Evolutionary conservation across 2,888 invertebrate species (phyloP), one percentile per base, ranked within the genome.

Genomic region (Fabriciana adippe): DNA sequence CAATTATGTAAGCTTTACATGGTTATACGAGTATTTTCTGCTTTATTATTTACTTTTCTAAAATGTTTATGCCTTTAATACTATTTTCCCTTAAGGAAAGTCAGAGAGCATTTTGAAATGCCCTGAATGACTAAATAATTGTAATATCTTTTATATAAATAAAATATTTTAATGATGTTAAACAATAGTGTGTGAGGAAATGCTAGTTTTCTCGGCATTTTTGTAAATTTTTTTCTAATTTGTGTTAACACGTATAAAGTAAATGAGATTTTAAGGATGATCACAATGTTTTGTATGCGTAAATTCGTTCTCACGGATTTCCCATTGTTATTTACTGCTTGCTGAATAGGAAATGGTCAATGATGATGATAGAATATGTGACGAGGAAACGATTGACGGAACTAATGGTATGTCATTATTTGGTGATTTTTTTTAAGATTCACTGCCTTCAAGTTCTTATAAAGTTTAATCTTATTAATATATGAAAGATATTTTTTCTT

Each of bases 381-480:
- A 73, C 70, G 70, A 76, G 74, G 76, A 74, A 68, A 72, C 75
- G 79, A 85, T 84, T 79, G 77, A 76, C 80, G 86, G 81, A 80
- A 81, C 84, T 88, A 88, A 90, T 89, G 84, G 82, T 77, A 72
- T 71, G 81, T 78, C 79, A 81, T 87, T 86, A 81, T 80, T 78
- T 77, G 75, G 74, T 70, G 63, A 65, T 57, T 64, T 67, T 60
- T 56, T 35, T 16, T 16, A 60, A 14, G 18, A 6, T 14, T 8
- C 15, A 21, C 21, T 8, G 21, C 45, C 21, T 47, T 45, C 6
- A 18, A 45, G 18, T 3, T 57, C 15, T 11, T 3, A 41, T 41
- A 41, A 41, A 41, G 11, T 8, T 41, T 11, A 41, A 41, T 41
- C 35, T 41, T 41, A 41, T 41, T 41, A 8, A 35, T 35, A 41